A percentile compares a stretch with the other conserved stretches of the same genome.
Evolutionary conservation across 1,140 invertebrate species (phyloP).

Genomic region (Zophobas atratus): DNA sequence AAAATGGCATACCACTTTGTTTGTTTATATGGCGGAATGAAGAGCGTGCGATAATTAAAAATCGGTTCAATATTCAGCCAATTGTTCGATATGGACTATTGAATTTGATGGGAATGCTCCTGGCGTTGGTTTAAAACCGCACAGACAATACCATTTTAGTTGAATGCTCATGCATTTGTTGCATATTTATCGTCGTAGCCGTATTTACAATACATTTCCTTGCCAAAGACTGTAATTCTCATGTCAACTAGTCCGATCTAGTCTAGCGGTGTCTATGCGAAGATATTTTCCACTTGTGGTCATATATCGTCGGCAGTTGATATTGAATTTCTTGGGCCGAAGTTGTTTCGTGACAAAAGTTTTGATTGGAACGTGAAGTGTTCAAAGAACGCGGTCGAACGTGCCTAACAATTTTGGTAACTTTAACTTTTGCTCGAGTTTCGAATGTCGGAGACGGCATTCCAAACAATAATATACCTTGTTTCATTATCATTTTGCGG

Average conservation of each 20-base stretch:
- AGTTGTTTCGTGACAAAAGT: slow-evolving; percentile 40
- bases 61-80: too few species aligned
- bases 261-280: background rate
- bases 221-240: background rate
- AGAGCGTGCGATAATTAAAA: too few species aligned
- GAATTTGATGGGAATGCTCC: too few species aligned
- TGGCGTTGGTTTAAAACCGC: too few species aligned
- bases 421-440: background rate
- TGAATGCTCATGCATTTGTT: too few species aligned
- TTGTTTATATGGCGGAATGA: too few species aligned
- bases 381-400: slow-evolving; percentile 33
- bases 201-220: background rate
- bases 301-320: slow-evolving; percentile 15
- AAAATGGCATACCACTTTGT: too few species aligned
- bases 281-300: slow-evolving; percentile 8
- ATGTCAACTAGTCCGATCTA: background rate
- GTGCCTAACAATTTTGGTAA: slow-evolving; percentile 19
- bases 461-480: slow-evolving; percentile 27
- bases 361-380: slow-evolving; percentile 37
- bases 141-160: too few species aligned
- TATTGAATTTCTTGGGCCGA: slow-evolving; percentile 18
- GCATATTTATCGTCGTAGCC: background rate
- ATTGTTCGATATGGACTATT: too few species aligned
- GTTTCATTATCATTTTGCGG: slow-evolving; percentile 35
- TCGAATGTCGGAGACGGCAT: background rate